Conservation (phyloP, 2,888 invertebrate genomes). For the Myathropa florea region DNA sequence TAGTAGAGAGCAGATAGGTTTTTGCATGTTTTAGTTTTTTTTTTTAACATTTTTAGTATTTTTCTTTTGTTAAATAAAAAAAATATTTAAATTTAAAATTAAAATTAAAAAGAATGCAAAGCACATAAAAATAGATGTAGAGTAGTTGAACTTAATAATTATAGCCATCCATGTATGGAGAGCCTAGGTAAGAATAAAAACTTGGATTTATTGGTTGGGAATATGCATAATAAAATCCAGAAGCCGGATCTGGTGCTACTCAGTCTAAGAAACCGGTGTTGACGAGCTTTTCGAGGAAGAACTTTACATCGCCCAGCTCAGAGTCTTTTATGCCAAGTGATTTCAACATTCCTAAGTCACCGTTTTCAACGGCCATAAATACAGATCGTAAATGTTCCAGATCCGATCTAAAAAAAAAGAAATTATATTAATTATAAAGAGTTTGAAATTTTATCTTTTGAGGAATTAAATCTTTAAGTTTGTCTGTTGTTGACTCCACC, state of each 20-base stretch:
- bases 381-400: conserved; percentile 95
- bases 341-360: conserved; percentile 95
- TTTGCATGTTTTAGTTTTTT: conserved; percentile 71
- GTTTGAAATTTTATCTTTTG: no score
- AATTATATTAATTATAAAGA: neutral
- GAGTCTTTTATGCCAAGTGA: conserved; percentile 97
- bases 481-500: no score
- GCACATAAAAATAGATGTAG: neutral
- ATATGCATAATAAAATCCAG: conserved; percentile 86
- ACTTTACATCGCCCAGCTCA: conserved; percentile 96
- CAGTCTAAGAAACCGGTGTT: conserved; percentile 98
- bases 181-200: conserved; percentile 86
- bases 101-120: conserved; percentile 12
- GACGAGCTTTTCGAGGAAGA: conserved; percentile 96
- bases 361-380: conserved; percentile 97
- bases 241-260: conserved; percentile 88
- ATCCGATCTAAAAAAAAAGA: conserved; percentile 86
- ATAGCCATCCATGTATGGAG: conserved; percentile 82
- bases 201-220: conserved; percentile 86
- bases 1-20: conserved; percentile 66
- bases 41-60: conserved; percentile 49
- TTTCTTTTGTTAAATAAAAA: conserved; percentile 4
- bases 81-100: neutral
- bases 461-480: no score
- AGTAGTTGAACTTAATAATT: conserved; percentile 75